A percentile compares a stretch with the other conserved stretches of the same genome.
Evolutionary conservation across 1,140 invertebrate genomes (phyloP).

Genomic region (Drosophila murphyi): DNA sequence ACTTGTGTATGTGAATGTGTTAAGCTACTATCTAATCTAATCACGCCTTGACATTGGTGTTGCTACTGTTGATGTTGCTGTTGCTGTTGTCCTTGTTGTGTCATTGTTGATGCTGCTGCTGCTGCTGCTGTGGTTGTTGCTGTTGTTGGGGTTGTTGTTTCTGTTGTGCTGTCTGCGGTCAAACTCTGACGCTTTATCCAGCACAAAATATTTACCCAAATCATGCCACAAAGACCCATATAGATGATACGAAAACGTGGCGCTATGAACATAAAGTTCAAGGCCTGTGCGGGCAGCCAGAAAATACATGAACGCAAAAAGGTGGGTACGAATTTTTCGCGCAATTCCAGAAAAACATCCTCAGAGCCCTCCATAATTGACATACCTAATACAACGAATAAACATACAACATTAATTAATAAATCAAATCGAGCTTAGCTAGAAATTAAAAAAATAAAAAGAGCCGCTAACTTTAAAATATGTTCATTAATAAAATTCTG

Average conservation of each 20-base stretch:
- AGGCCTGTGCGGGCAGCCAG: slow-evolving; percentile 91
- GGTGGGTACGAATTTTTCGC: slow-evolving; percentile 89
- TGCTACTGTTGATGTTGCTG: slow-evolving; percentile 11
- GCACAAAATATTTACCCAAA: slow-evolving; percentile 92
- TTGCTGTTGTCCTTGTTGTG: slow-evolving; percentile 12
- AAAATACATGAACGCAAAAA: slow-evolving; percentile 90
- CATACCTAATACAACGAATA: slow-evolving; percentile 86
- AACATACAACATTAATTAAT: too few relatives aligned
- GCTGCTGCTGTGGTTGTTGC: slow-evolving; percentile 14
- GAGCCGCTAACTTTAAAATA: too few relatives aligned
- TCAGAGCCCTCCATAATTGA: slow-evolving; percentile 89
- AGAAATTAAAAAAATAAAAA: too few relatives aligned
- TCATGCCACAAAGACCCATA: slow-evolving; percentile 89
- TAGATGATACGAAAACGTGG: slow-evolving; percentile 89
- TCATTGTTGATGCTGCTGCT: slow-evolving; percentile 15
- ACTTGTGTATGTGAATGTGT: slow-evolving; percentile 9
- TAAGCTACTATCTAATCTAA: slow-evolving; percentile 45
- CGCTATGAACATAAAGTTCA: slow-evolving; percentile 90
- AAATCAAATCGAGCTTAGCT: too few relatives aligned
- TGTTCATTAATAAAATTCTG: too few relatives aligned
- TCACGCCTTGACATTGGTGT: slow-evolving; percentile 30
- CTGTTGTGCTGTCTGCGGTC: slow-evolving; percentile 13
- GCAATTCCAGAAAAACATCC: slow-evolving; percentile 89
- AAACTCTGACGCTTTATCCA: slow-evolving; percentile 88
- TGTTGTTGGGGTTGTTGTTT: slow-evolving; percentile 6